Evolutionary conservation across 2,888 invertebrate species (phyloP), one percentile per base, ranked within the genome.

Genomic region (Machimus rusticus): DNA sequence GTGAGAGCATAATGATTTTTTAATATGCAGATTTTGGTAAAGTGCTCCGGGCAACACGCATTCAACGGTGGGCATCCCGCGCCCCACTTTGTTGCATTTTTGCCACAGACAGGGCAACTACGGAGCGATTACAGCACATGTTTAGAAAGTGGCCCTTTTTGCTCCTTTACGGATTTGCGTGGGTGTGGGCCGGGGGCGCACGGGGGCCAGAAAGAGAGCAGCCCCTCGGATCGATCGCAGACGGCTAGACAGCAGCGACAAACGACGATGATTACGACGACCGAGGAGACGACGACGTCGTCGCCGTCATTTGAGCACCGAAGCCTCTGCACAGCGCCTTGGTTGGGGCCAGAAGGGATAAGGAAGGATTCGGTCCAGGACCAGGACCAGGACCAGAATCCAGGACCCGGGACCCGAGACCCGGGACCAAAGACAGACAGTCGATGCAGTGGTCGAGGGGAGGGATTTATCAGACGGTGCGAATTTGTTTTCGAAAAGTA

Each of bases 211-310:
- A 86, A 86, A 78, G 86, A 37, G 85, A 85, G 46, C 85, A 85
- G 74, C 78, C 39, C 78, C 66, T 84, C 23, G 87, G 82, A 87
- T 87, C 87, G 82, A 87, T 87, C 82, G 76, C 87, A 87, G 87
- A 87, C 87, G 87, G 87, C 87, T 87, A 87, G 87, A 87, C 87
- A 76, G 81, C 28, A 84, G 57, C 86, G 78, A 86, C 86, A 86
- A 86, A 86, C 86, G 86, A 86, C 78, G 86, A 86, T 86, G 86
- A 86, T 86, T 86, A 86, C 86, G 86, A 86, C 86, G 16, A 85
- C 85, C 46, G 43, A 74, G 74, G 74, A 85, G 85, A 46, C 43
- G 85, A 85, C 85, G 85, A 28, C 85, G 85, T 39, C 85, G 43
- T 74, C 85, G 43, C 28, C 85, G 74, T 74, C 85, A 43, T 74